phyloP scores from a whole-genome alignment of 2,888 invertebrate genomes.

The Caenorhabditis plicata region DNA sequence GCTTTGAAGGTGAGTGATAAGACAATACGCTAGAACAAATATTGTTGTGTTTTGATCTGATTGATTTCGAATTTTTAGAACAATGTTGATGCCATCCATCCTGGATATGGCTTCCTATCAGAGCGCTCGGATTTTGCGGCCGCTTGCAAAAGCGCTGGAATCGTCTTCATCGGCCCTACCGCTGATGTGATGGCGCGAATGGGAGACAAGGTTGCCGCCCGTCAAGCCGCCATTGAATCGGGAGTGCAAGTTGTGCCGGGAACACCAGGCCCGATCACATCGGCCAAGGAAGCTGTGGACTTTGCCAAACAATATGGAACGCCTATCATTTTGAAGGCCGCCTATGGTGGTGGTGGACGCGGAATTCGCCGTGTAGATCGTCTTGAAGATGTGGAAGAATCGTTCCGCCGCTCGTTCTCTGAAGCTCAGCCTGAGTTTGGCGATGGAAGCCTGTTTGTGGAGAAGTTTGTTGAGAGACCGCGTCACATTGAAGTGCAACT shows the following conservation, averaged over 20 bases:
- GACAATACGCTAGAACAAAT: no score
- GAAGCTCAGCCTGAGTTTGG: conserved; percentile 96
- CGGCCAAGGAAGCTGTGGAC: conserved; percentile 53
- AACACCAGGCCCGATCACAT: conserved; percentile 86
- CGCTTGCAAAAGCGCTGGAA: conserved; percentile 73
- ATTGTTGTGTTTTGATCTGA: background rate
- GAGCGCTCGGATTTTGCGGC: conserved; percentile 94
- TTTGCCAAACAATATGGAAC: conserved; percentile 76
- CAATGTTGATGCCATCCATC: conserved; percentile 79
- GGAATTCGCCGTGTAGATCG: conserved; percentile 74
- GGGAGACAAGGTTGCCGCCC: conserved; percentile 96
- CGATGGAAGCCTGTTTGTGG: conserved; percentile 96
- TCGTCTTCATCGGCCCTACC: conserved; percentile 92
- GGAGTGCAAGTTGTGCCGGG: conserved; percentile 85
- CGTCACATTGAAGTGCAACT: conserved; percentile 96
- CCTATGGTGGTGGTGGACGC: conserved; percentile 94
- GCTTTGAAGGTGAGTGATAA: conserved; percentile 75
- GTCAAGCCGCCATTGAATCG: conserved; percentile 83
- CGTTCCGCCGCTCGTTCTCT: conserved; percentile 87
- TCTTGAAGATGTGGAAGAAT: conserved; percentile 75
- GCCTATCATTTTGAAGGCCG: conserved; percentile 98
- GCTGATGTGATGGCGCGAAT: conserved; percentile 91
- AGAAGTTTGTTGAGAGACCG: conserved; percentile 94
- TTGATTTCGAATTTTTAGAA: conserved; percentile 32
- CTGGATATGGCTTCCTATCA: conserved; percentile 89